Evolutionary conservation across 2,113 vertebrate species (phyloP).

Genomic region (Ranitomeya imitator): DNA sequence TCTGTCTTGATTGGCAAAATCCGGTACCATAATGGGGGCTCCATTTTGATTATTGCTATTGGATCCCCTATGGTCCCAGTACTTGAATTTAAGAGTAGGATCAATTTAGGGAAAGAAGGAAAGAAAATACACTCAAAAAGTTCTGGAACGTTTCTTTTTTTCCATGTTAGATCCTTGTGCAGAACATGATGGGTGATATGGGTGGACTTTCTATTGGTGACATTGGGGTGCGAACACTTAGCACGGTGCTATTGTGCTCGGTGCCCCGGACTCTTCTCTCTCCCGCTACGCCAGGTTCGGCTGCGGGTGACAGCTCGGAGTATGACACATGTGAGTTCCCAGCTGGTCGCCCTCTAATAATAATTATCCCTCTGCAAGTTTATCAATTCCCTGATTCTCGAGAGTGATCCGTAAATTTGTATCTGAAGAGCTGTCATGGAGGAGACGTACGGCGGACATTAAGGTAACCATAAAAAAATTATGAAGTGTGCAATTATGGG

Average conservation of each 20-base stretch:
- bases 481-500: constrained; percentile 48
- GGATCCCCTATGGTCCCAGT: too few relatives aligned
- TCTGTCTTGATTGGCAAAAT: too few relatives aligned
- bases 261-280: not conserved
- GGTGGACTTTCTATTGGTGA: not conserved
- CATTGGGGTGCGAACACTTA: not conserved
- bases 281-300: not conserved
- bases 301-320: not conserved
- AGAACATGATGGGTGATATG: too few relatives aligned
- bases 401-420: not conserved
- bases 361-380: not conserved
- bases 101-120: too few relatives aligned
- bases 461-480: constrained; percentile 50
- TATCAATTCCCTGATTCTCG: not conserved
- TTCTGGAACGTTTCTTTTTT: too few relatives aligned
- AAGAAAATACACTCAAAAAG: too few relatives aligned
- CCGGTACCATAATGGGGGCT: too few relatives aligned
- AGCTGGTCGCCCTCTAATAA: not conserved
- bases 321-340: not conserved
- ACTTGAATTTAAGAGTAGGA: too few relatives aligned
- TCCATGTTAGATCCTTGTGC: too few relatives aligned
- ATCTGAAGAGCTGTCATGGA: not conserved
- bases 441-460: constrained; percentile 32
- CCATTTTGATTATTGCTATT: too few relatives aligned
- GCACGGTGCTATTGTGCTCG: not conserved